Evolutionary conservation across 2,113 vertebrate genomes (phyloP), one percentile per base, ranked within the genome.

Genomic region (Psilopsiagon aurifrons): DNA sequence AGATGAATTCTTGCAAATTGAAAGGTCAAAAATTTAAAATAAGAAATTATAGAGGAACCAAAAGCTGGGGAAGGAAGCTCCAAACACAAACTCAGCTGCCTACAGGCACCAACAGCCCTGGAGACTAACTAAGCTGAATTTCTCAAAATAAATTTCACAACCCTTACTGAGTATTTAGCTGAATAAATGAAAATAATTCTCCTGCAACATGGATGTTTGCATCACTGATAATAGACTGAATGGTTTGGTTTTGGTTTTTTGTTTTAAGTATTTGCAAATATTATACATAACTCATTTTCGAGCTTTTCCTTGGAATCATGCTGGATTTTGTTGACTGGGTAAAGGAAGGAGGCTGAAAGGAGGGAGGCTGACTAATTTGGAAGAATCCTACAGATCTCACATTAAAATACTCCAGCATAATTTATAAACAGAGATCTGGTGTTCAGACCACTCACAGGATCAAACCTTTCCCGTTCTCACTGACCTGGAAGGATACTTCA

Each of bases 1-100:
- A 74, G 8, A 66, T 25, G 4, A 69, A 77, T 63, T 66, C 17
- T 83, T 88, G 28, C 19, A 78, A 83, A 66, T 4, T 82, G 16
- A 31, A 89, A 47, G 17, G 27, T 71, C 60, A 64, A 28, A 22
- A 33, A 67, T 88, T 88, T 75, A 46, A 95, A 92, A 81, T n/a
- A 31, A 91, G 10, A 81, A 12, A 76, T 8, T 80, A 33, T 57
- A 93, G 64, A 67, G 13, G 19, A 90, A 73, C 12, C 7, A 49
- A 83, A 77, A 80, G 4, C 18, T 63, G 69, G 74, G 17, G 49
- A 39, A 69, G 5, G 8, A 74, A 83, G 9, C 17, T 71, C 28
- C 37, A 86, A 77, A 63, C 25, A 68, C 59, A 83, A 66, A 19
- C 18, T 66, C 55, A 63, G 27, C 41, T 88, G 14, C 60, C 49